Evolutionary conservation across 2,888 invertebrate species (phyloP), one percentile per base, ranked within the genome.

Genomic region (Allygus modestus): DNA sequence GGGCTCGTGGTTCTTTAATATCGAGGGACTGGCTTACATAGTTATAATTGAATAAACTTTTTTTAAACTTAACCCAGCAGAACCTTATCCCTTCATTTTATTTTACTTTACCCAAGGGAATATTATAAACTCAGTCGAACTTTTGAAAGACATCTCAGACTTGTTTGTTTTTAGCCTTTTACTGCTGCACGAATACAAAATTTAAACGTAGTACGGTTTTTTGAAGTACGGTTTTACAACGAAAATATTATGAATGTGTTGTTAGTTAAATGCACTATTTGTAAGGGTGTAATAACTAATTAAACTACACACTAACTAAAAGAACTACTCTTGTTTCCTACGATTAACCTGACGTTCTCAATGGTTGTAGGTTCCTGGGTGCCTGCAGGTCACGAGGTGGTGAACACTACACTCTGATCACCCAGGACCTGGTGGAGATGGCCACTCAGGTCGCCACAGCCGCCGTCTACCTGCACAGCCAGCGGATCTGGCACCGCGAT

Each of bases 361-460:
- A n/a, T n/a, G n/a, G n/a, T n/a, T n/a, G 2, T 87, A 91, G 91
- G 88, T 91, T 91, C 86, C 89, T 91, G 46, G 88, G 90, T 79
- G 90, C 90, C 86, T 91, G 91, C 88, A 89, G 91, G 81, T 89
- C 89, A 83, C 88, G 90, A 85, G 90, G 89, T 79, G 90, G 90
- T 43, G 90, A 90, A 81, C 89, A 90, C 82, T 90, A 89, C 86
- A 88, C 90, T 17, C 87, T 94, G 85, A 91, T 92, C 84, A 96
- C 97, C 7, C 94, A 96, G 87, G 97, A 97, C 89, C 92, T 97
- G 86, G 97, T 97, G 11, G 94, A 96, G 87, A 93, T 97, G 91
- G 96, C 96, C 0, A 96, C 96, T 17, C 98, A 98, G 90, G 93
- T 97, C 87, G 94, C 97, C 75, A 93, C 96, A 88, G 98, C 97